Conservation (phyloP, 2,888 invertebrate species). For the Xanthostigma xanthostigma region DNA sequence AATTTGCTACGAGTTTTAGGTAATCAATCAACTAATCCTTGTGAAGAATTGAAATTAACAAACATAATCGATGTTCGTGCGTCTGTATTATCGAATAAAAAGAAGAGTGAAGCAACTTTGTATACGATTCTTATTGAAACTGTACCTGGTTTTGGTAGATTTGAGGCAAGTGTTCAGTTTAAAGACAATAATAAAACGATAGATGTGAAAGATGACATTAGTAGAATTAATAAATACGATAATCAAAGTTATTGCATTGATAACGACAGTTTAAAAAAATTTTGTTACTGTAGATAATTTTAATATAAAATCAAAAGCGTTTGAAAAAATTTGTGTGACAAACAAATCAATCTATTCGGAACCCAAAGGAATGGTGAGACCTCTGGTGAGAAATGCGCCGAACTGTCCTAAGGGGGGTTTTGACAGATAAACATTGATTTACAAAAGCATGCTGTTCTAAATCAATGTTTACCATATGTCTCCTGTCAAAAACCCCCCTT, state of each 20-base stretch:
- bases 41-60: conserved; percentile 36
- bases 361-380: too few relatives aligned
- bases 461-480: too few relatives aligned
- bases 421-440: too few relatives aligned
- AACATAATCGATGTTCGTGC: conserved; percentile 28
- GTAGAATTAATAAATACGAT: conserved; percentile 39
- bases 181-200: conserved; percentile 22
- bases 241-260: conserved; percentile 36
- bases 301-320: too few relatives aligned
- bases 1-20: conserved; percentile 19
- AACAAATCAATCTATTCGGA: too few relatives aligned
- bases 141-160: conserved; percentile 47
- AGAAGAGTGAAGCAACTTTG: conserved; percentile 25
- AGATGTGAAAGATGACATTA: conserved; percentile 41
- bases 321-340: too few relatives aligned
- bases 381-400: too few relatives aligned
- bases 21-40: conserved; percentile 22
- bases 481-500: too few relatives aligned
- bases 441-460: too few relatives aligned
- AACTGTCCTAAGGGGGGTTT: too few relatives aligned
- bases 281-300: conserved; percentile 33
- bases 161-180: conserved; percentile 49
- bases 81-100: conserved; percentile 8
- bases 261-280: conserved; percentile 37
- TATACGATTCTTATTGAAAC: conserved; percentile 56